A percentile compares a stretch with the other conserved stretches of the same genome.
Evolutionary conservation across 2,888 invertebrate genomes (phyloP).

Genomic region (Thumatha senex): DNA sequence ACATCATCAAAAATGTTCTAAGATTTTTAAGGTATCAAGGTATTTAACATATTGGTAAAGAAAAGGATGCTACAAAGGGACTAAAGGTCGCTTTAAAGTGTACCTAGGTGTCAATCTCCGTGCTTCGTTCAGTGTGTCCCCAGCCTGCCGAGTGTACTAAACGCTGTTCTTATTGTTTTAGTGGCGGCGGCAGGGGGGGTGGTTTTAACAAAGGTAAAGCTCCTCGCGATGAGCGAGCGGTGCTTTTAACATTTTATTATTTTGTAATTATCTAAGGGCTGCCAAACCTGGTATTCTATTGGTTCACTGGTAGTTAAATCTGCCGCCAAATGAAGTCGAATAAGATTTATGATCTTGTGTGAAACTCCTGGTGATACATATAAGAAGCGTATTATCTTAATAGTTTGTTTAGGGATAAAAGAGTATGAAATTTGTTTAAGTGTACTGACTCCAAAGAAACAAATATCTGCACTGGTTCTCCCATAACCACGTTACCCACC

Average conservation of each 20-base stretch:
- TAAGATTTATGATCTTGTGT: neutral
- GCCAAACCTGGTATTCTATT: slow-evolving; percentile 67
- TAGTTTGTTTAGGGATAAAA: neutral
- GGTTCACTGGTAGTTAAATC: slow-evolving; percentile 38
- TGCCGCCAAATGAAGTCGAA: slow-evolving; percentile 7
- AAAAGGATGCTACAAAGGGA: slow-evolving; percentile 81
- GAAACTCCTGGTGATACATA: neutral
- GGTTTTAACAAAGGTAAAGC: slow-evolving; percentile 98
- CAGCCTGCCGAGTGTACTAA: slow-evolving; percentile 87
- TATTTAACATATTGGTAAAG: slow-evolving; percentile 81
- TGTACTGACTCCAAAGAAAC: too few species aligned
- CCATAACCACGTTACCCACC: neutral
- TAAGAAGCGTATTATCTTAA: slow-evolving; percentile 3
- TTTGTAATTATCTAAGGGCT: slow-evolving; percentile 77
- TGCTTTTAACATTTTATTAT: slow-evolving; percentile 87
- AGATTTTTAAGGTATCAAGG: slow-evolving; percentile 80
- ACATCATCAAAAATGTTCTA: slow-evolving; percentile 70
- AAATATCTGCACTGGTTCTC: neutral
- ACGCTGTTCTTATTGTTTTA: slow-evolving; percentile 93
- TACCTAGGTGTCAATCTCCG: slow-evolving; percentile 80
- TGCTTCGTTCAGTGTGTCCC: slow-evolving; percentile 81
- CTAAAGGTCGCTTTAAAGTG: slow-evolving; percentile 77
- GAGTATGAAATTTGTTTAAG: neutral
- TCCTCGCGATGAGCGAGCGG: slow-evolving; percentile 88
- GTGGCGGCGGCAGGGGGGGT: slow-evolving; percentile 97